Conservation (phyloP, 2,113 vertebrate species). For the Butorides virescens region DNA sequence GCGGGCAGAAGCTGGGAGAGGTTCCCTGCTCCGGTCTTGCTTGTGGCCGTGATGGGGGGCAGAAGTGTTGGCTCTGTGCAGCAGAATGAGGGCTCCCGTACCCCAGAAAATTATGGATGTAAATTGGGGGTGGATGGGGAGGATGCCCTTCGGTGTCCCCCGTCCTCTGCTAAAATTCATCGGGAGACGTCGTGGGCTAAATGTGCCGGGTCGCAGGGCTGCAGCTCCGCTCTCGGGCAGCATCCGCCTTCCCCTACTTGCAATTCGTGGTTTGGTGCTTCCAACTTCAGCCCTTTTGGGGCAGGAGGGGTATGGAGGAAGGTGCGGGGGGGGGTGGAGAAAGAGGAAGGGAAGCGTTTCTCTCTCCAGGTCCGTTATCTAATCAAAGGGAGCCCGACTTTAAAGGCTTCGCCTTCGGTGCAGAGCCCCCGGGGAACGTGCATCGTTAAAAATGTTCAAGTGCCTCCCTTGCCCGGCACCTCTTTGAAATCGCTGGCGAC, state of each 20-base stretch:
- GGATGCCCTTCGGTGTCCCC: background rate
- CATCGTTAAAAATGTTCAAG: constrained; percentile 42
- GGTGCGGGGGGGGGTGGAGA: background rate
- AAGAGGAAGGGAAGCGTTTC: background rate
- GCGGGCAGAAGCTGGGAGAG: background rate
- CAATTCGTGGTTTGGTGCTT: background rate
- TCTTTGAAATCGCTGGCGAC: constrained; percentile 44
- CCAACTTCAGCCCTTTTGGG: constrained; percentile 38
- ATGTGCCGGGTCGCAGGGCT: rapidly evolving
- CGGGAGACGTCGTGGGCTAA: rapidly evolving
- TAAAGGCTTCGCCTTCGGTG: background rate
- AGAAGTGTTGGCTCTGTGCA: background rate
- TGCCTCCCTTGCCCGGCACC: background rate
- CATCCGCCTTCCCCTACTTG: background rate
- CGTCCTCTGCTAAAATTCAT: background rate
- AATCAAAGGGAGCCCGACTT: constrained; percentile 30
- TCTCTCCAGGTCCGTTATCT: background rate
- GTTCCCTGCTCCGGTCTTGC: background rate
- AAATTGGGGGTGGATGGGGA: background rate
- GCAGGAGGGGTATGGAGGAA: background rate
- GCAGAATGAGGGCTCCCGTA: background rate
- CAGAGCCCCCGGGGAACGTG: background rate
- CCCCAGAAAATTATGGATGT: background rate
- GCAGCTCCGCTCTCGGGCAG: rapidly evolving
- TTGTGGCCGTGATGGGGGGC: rapidly evolving